Evolutionary conservation across 37 sponge, comb jelly and placozoan genomes (phyloP).

Genomic region (Hormiphora californensis): DNA sequence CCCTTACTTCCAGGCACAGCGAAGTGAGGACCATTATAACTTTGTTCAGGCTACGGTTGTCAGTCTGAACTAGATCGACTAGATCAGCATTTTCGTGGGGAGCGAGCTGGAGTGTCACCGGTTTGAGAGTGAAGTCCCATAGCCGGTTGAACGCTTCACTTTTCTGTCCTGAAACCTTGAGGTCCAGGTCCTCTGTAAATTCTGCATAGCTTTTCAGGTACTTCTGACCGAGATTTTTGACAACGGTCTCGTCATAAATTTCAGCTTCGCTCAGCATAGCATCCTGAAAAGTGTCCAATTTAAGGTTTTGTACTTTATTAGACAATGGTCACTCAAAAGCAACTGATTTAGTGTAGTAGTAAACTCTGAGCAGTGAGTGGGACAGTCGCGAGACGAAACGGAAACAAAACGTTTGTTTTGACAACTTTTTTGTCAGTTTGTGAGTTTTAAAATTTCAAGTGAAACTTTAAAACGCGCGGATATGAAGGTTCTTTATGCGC

Average conservation of each 20-base stretch:
- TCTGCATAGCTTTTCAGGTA: slow-evolving; percentile 39
- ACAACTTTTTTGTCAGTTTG: too few relatives aligned
- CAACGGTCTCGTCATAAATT: slow-evolving; percentile 46
- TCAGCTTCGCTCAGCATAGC: too few relatives aligned
- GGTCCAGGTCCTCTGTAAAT: not conserved
- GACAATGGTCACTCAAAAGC: too few relatives aligned
- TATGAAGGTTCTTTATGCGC: too few relatives aligned
- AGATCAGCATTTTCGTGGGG: slow-evolving; percentile 79
- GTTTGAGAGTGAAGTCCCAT: slow-evolving; percentile 87
- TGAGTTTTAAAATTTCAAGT: too few relatives aligned
- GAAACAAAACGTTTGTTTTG: too few relatives aligned
- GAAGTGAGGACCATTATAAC: slow-evolving; percentile 86
- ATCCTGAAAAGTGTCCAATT: too few relatives aligned
- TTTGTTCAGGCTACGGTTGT: slow-evolving; percentile 91
- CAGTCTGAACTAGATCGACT: slow-evolving; percentile 75
- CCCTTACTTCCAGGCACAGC: slow-evolving; percentile 82
- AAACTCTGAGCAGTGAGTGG: too few relatives aligned
- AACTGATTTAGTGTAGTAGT: too few relatives aligned
- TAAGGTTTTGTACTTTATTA: too few relatives aligned
- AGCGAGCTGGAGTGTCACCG: slow-evolving; percentile 66
- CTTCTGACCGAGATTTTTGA: slow-evolving; percentile 43
- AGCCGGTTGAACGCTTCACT: not conserved
- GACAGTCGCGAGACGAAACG: too few relatives aligned
- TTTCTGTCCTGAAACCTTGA: not conserved
- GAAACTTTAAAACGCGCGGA: too few relatives aligned